These are phyloP conservation scores for Apodemus sylvaticus DNA, from an alignment of 2,113 vertebrate genomes.

Conservation along the genomic window DNA sequence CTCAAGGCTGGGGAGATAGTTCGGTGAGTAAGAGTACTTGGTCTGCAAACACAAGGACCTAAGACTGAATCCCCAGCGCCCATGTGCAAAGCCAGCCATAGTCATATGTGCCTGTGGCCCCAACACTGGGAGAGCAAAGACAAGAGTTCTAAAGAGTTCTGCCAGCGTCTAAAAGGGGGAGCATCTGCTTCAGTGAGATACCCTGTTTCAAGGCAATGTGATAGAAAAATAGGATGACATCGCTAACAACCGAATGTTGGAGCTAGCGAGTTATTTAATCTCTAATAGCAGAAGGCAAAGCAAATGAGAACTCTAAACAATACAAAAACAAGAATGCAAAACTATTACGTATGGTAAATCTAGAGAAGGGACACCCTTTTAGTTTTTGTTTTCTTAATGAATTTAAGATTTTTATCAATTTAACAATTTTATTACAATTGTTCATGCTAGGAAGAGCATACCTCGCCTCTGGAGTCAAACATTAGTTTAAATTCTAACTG, in stretches of 20 bases:
- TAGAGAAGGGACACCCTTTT: background rate
- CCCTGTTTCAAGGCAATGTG: background rate
- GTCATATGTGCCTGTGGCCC: background rate
- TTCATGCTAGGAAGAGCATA: conserved; percentile 17
- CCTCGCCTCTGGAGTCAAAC: background rate
- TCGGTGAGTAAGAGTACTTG: background rate
- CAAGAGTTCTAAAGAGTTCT: background rate
- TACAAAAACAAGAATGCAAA: background rate
- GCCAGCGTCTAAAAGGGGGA: background rate
- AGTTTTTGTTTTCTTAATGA: background rate
- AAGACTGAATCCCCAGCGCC: background rate
- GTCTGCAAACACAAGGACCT: background rate
- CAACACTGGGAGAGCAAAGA: no score
- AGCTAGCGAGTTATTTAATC: conserved; percentile 3
- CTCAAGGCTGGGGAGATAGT: background rate
- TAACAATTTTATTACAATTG: conserved; percentile 46
- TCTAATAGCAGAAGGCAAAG: conserved; percentile 12
- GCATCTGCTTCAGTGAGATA: background rate
- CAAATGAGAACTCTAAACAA: conserved; percentile 12
- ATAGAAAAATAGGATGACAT: background rate
- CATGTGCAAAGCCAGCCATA: background rate
- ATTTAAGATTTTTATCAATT: no score
- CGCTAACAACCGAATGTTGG: conserved; percentile 8
- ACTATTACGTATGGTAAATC: conserved; percentile 18
- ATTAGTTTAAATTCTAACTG: conserved; percentile 1